A percentile compares a stretch with the other conserved stretches of the same genome.
These are phyloP conservation scores for Harmothoe impar DNA, from an alignment of 2,888 invertebrate species.

Conservation along the genomic window DNA sequence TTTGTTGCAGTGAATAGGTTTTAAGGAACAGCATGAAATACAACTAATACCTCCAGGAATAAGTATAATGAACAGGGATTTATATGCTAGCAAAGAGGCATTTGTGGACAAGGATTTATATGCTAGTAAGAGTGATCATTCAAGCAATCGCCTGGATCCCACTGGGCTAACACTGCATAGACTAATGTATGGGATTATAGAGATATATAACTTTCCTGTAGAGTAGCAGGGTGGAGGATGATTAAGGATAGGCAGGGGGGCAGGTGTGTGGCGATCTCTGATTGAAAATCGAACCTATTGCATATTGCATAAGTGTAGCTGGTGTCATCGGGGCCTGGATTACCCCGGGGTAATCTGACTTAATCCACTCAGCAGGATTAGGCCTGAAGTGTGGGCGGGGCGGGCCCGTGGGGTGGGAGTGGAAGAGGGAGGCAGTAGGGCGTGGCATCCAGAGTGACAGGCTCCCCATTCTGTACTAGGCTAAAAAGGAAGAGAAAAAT, in stretches of 20 bases:
- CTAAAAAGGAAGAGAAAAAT: neutral
- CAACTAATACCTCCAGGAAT: too few species aligned
- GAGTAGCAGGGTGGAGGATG: neutral
- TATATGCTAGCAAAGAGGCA: too few species aligned
- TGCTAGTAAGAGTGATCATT: too few species aligned
- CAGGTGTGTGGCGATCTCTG: neutral
- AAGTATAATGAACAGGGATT: too few species aligned
- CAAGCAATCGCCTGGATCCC: too few species aligned
- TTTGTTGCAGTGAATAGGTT: too few species aligned
- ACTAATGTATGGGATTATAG: too few species aligned
- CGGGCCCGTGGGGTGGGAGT: neutral
- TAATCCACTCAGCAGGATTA: neutral
- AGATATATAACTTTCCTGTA: too few species aligned
- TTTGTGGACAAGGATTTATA: too few species aligned
- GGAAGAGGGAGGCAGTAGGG: constrained; percentile 15
- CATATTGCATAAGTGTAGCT: constrained; percentile 41
- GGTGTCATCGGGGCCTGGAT: constrained; percentile 31
- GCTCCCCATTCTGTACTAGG: neutral
- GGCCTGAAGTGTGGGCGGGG: neutral
- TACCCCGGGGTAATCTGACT: neutral
- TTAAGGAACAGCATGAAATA: too few species aligned
- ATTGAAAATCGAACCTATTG: constrained; percentile 39
- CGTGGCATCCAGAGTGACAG: constrained; percentile 27
- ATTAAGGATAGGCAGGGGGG: neutral
- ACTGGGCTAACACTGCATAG: too few species aligned